phyloP scores from a whole-genome alignment of 92 coral and sea anemone genomes.

The Metridium senile region DNA sequence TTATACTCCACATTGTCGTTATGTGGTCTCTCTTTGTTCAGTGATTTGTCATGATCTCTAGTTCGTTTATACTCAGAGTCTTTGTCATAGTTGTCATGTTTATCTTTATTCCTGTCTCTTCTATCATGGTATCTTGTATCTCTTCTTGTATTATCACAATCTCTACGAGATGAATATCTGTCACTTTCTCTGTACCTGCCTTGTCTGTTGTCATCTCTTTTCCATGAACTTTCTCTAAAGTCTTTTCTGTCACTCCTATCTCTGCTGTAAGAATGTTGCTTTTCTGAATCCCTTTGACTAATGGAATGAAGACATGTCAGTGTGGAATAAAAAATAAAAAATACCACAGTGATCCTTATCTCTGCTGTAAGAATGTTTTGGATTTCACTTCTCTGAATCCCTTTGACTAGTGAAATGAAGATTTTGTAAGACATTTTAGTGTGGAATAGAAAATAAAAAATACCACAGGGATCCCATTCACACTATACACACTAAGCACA shows the following conservation, averaged over 20 bases:
- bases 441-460: too few species aligned
- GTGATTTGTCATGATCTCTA: background rate
- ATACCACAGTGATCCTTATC: background rate
- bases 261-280: conserved; percentile 3
- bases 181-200: conserved; percentile 13
- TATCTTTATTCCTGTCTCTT: conserved; percentile 16
- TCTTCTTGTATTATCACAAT: conserved; percentile 25
- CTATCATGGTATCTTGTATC: background rate
- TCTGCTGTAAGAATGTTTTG: background rate
- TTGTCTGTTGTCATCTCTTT: conserved; percentile 1
- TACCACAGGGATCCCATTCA: background rate
- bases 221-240: conserved; percentile 27
- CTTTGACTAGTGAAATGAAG: too few species aligned
- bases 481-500: too few species aligned
- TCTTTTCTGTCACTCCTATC: conserved; percentile 4
- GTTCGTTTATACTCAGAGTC: background rate
- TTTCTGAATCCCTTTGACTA: too few species aligned
- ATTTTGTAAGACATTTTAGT: too few species aligned
- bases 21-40: background rate
- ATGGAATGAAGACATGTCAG: too few species aligned
- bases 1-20: background rate
- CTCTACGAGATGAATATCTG: conserved; percentile 10
- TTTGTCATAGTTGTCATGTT: conserved; percentile 25
- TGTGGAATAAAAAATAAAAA: too few species aligned
- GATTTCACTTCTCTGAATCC: background rate